Evolutionary conservation across 2,797 vertebrate species (phyloP), one percentile per base, ranked within the genome.

Genomic region (Poeciliopsis paucimaculata): DNA sequence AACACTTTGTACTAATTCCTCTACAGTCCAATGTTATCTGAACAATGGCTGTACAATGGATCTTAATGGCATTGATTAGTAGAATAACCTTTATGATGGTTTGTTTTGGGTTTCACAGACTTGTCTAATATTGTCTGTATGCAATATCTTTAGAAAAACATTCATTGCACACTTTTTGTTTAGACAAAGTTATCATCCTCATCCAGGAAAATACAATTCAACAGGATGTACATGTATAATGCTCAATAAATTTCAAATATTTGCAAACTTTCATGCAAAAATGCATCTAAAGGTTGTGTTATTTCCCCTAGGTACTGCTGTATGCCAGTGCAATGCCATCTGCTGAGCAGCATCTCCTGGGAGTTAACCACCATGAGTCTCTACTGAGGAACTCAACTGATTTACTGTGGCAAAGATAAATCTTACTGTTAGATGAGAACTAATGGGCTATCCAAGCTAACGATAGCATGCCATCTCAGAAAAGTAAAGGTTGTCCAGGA

Each of bases 391-490:
- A 39, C 87, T 85, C 75, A 86, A 84, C 13, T 86, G 72, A 88
- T 77, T 31, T 34, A n/a, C 41, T 3, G 47, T 18, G 76, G 76
- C 70, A 36, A 81, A 62, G 53, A 64, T 70, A 73, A 83, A 60
- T 34, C 39, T 18, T 53, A 71, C 76, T 28, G 66, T 83, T 89
- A 73, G 80, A 86, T 86, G 87, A 83, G 72, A 90, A 77, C 84
- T 49, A 64, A 87, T 85, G 83, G 90, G 87, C 84, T 80, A 83
- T 82, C 68, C 53, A 55, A 76, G 81, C 81, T 85, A 76, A 84
- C 64, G 10, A 82, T 73, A 93, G 85, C 46, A 94, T 95, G 94
- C 92, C 92, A 47, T 92, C 91, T 80, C 86, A 92, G 74, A 95
- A 95, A 84, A 85, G 68, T 60, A 93, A 91, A 89, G 87, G 84